phyloP scores from a whole-genome alignment of 2,797 vertebrate genomes.

The Crenichthys baileyi region DNA sequence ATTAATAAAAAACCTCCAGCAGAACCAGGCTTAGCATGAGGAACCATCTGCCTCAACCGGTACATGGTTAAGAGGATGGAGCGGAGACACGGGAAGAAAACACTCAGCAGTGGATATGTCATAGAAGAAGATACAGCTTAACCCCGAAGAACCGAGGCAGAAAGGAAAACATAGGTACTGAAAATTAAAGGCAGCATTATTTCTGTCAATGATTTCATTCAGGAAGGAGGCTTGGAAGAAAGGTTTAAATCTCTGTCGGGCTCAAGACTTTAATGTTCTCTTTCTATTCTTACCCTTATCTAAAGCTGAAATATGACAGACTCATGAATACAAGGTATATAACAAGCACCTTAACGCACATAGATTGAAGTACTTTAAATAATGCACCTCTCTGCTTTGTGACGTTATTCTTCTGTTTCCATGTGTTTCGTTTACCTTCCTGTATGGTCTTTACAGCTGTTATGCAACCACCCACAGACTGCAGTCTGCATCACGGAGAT shows the following conservation, averaged over 20 bases:
- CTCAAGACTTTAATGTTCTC: too few relatives aligned
- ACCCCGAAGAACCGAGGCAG: not conserved
- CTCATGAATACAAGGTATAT: not conserved
- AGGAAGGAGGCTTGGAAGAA: too few relatives aligned
- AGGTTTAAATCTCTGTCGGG: too few relatives aligned
- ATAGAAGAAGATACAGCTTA: not conserved
- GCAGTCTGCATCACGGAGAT: slow-evolving; percentile 43
- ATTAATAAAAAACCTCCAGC: not conserved
- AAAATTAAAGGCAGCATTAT: too few relatives aligned
- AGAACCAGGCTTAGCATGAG: not conserved
- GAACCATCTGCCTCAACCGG: not conserved
- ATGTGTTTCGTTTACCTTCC: not conserved
- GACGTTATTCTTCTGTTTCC: not conserved
- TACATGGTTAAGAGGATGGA: not conserved
- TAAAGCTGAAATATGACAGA: not conserved
- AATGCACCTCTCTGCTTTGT: not conserved
- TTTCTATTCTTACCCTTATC: not conserved
- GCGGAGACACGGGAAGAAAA: too few relatives aligned
- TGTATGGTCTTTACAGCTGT: not conserved
- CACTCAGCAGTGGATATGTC: not conserved
- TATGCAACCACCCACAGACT: not conserved
- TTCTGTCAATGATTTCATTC: not conserved
- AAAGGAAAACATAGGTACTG: not conserved
- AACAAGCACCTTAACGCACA: not conserved
- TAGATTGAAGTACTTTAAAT: not conserved